Conservation (phyloP, 2,797 vertebrate genomes). For the Smutsia gigantea region DNA sequence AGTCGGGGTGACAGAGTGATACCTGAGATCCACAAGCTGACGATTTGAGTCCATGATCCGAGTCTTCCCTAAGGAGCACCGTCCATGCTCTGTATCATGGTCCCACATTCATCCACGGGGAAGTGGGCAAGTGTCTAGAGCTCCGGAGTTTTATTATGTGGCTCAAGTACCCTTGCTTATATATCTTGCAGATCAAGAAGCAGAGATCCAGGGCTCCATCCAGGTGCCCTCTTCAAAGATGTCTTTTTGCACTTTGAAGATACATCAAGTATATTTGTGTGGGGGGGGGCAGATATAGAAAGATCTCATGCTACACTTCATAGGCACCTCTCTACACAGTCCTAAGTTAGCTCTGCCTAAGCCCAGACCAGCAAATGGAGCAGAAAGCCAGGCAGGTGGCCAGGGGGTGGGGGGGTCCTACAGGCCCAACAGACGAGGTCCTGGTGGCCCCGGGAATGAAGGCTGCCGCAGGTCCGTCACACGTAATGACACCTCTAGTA, state of each 20-base stretch:
- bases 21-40: not conserved
- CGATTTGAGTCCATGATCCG: not conserved
- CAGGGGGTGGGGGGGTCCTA: not conserved
- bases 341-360: not conserved
- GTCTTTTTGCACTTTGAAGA: not conserved
- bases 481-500: conserved; percentile 80
- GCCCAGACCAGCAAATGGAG: conserved; percentile 26
- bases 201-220: not conserved
- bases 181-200: not conserved
- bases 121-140: not conserved
- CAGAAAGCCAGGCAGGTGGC: conserved; percentile 31
- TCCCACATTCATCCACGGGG: not conserved
- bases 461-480: conserved; percentile 61
- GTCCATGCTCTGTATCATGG: not conserved
- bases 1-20: not conserved
- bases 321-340: accelerated
- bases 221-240: accelerated
- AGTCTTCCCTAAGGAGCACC: not conserved
- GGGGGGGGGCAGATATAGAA: accelerated
- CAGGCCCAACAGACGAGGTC: conserved; percentile 56
- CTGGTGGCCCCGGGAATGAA: conserved; percentile 58
- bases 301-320: accelerated
- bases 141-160: not conserved
- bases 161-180: accelerated
- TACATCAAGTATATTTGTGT: too few relatives aligned